Evolutionary conservation across 2,797 vertebrate species (phyloP), one percentile per base, ranked within the genome.

Genomic region (Acanthurus tractus): DNA sequence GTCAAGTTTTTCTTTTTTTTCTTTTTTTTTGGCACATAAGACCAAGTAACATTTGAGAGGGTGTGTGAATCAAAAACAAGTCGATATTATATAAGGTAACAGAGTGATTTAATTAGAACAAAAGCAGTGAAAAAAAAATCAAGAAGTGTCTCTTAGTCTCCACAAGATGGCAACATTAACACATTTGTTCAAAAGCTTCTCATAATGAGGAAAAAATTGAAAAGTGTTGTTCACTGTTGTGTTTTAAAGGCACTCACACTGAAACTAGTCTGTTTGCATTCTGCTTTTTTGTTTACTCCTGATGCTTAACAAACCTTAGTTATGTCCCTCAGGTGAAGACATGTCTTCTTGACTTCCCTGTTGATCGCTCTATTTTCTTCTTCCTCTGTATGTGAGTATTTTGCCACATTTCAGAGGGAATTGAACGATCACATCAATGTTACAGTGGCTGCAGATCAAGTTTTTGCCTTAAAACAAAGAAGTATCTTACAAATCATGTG

Each of bases 131-230:
- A 22, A 2, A 5, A 15, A 6, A 4, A 4, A 13, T 7, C 10
- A 10, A 14, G 38, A 55, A 44, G 36, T 49, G 18, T 46, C 14
- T 6, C n/a, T 64, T 17, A 38, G 3, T 53, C 20, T 67, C 88
- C 88, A 84, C 88, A 77, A 84, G 87, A 64, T 89, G 89, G 88
- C 75, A 8, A 56, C 68, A 65, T 78, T 70, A 42, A 63, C 42
- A 59, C 12, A 42, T 57, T 58, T 68, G 20, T 22, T 12, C 7
- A 14, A 54, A 73, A 74, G 18, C 13, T 4, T 42, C 42, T 25
- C 8, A 1, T 49, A 6, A 40, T 23, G 34, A 59, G 17, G 13
- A 13, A 22, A 22, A 15, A 40, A 29, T 17, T 44, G 54, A 20
- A n/a, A 62, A 17, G 13, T 34, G 2, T 15, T 57, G 15, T 15